Evolutionary conservation across 2,797 vertebrate genomes (phyloP), one percentile per base, ranked within the genome.

Genomic region (Amazona finschi): DNA sequence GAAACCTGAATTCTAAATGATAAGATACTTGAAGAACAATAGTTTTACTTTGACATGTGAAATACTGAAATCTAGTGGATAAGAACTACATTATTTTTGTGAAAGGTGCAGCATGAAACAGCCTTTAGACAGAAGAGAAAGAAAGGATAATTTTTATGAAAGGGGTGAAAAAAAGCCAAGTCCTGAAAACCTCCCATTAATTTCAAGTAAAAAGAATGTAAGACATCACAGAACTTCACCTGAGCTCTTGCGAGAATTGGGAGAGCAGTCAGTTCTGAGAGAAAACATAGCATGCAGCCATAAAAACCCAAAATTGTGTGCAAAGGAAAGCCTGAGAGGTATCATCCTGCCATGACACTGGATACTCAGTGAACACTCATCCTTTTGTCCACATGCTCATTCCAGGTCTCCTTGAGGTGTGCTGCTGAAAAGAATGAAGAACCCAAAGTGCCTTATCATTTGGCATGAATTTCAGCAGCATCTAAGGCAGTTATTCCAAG

Each of bases 1-100:
- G 88, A 87, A 96, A 64, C 22, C 60, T 71, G 50, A 85, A 88
- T 82, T 90, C 65, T 78, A 86, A 93, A 46, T n/a, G 2, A 28
- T 38, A 71, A 55, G 16, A 58, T 27, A 9, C 38, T 50, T 70
- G 71, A 76, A 88, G 39, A 93, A 90, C 36, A 69, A 41, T 12
- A 67, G 52, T 70, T 92, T 76, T 55, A 87, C 47, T 73, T 28
- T 66, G 70, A 86, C 43, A 58, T 3, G 20, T 43, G 12, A 84
- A 85, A 84, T 55, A 83, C 38, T 50, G 53, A 84, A 83, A 66
- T 84, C 55, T 24, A 75, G 28, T 16, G 11, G 39, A 33, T 57
- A 90, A 66, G 25, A 81, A 55, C 15, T 5, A 21, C 6, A 16
- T 36, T 61, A 36, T 39, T 91, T 83, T 39, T 53, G 15, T 85